phyloP scores from a whole-genome alignment of 2,113 vertebrate genomes.

The Aldabrachelys gigantea region DNA sequence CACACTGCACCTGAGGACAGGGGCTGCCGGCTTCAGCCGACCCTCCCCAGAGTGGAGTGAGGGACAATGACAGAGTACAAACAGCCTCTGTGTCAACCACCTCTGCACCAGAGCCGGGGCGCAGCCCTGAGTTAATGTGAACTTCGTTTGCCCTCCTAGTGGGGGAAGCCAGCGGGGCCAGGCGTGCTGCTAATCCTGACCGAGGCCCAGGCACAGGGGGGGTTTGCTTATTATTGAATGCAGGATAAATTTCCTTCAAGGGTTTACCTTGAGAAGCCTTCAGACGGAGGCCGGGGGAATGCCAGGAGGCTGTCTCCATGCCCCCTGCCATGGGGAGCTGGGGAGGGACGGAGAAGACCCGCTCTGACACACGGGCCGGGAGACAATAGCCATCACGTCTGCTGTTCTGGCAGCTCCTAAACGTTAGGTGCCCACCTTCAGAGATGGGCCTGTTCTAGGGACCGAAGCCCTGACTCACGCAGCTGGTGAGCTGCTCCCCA shows the following conservation, averaged over 20 bases:
- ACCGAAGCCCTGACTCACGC: neutral
- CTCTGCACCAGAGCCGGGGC: neutral
- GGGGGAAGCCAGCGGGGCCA: neutral
- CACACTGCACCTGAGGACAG: neutral
- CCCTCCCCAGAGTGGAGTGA: neutral
- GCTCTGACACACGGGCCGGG: neutral
- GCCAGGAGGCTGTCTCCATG: neutral
- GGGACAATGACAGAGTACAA: neutral
- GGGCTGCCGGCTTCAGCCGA: neutral
- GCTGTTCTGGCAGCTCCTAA: neutral
- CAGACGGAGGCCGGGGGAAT: neutral
- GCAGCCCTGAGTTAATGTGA: neutral
- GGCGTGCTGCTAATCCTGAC: neutral
- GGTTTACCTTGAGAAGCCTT: neutral
- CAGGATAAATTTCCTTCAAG: neutral
- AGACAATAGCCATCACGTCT: neutral
- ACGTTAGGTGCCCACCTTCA: too few species aligned
- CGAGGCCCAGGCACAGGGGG: neutral
- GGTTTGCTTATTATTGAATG: neutral
- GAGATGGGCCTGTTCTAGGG: too few species aligned
- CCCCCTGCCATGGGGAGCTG: neutral
- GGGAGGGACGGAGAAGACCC: neutral
- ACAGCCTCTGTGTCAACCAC: neutral
- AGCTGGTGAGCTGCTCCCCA: neutral
- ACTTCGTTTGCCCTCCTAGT: neutral